phyloP scores from a whole-genome alignment of 2,888 invertebrate species.

The Apocheima hispidaria region DNA sequence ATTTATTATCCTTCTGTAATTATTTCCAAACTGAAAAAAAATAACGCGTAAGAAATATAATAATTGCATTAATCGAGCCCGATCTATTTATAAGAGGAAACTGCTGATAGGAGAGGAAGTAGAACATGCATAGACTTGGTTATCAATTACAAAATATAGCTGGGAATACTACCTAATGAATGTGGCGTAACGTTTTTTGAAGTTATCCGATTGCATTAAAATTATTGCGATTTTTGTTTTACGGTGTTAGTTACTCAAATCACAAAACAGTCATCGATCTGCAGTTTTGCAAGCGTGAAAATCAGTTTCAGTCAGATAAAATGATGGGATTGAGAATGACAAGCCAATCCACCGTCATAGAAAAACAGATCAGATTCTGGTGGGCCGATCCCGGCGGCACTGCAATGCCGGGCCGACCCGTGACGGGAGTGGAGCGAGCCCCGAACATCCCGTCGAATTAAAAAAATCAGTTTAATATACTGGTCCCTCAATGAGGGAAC shows the following conservation, averaged over 20 bases:
- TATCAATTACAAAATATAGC: neutral
- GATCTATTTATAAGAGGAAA: neutral
- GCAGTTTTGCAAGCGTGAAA: too few species aligned
- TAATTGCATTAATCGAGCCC: neutral
- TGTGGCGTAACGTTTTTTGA: neutral
- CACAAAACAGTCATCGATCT: too few species aligned
- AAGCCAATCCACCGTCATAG: too few species aligned
- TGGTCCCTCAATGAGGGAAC: constrained; percentile 52
- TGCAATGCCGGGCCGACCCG: constrained; percentile 53
- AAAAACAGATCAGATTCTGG: constrained; percentile 17
- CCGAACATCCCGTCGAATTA: constrained; percentile 48
- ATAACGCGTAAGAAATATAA: neutral
- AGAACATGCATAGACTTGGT: neutral
- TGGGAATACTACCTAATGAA: neutral
- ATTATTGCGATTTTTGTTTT: too few species aligned
- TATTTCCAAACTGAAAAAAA: neutral
- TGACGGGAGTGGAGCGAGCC: constrained; percentile 52
- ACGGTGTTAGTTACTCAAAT: too few species aligned
- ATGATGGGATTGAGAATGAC: too few species aligned
- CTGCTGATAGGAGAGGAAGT: constrained; percentile 2
- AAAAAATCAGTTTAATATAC: constrained; percentile 46
- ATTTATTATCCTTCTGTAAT: too few species aligned
- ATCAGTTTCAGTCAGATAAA: too few species aligned
- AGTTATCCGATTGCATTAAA: neutral
- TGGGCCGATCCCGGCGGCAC: constrained; percentile 53